A percentile compares a stretch with the other conserved stretches of the same genome.
phyloP scores from a whole-genome alignment of 2,113 vertebrate genomes.

The Onychostoma macrolepis region DNA sequence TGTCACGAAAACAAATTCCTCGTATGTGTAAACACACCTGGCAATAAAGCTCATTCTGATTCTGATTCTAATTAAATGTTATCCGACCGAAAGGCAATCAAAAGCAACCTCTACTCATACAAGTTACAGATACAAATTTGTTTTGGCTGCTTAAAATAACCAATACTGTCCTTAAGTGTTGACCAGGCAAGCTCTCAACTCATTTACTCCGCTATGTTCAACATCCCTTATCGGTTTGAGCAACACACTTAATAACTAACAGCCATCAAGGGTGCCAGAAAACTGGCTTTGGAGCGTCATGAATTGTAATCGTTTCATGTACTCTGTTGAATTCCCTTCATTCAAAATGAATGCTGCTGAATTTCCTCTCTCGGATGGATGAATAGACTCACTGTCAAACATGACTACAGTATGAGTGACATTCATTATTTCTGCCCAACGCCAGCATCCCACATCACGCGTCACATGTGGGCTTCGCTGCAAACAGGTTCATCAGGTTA shows the following conservation, averaged over 20 bases:
- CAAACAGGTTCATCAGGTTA: slow-evolving; percentile 32
- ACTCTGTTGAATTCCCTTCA: not conserved
- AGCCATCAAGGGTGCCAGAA: not conserved
- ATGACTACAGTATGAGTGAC: slow-evolving; percentile 7
- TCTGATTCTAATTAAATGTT: no score
- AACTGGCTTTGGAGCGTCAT: not conserved
- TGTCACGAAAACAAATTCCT: no score
- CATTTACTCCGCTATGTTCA: not conserved
- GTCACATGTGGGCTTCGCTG: not conserved
- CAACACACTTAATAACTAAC: not conserved
- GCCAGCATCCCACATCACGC: not conserved
- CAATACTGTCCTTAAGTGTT: not conserved
- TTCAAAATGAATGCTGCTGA: not conserved
- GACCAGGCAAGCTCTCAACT: not conserved
- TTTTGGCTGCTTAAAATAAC: not conserved
- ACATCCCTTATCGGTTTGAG: not conserved
- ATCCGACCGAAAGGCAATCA: not conserved
- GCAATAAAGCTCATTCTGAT: no score
- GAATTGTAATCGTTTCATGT: not conserved
- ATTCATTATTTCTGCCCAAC: slow-evolving; percentile 1
- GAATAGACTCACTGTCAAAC: slow-evolving; percentile 21
- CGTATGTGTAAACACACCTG: no score
- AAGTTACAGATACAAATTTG: not conserved
- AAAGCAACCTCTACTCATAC: not conserved
- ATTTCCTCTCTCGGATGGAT: not conserved